phyloP scores from a whole-genome alignment of 2,113 vertebrate species.

The Clarias batrachus region DNA sequence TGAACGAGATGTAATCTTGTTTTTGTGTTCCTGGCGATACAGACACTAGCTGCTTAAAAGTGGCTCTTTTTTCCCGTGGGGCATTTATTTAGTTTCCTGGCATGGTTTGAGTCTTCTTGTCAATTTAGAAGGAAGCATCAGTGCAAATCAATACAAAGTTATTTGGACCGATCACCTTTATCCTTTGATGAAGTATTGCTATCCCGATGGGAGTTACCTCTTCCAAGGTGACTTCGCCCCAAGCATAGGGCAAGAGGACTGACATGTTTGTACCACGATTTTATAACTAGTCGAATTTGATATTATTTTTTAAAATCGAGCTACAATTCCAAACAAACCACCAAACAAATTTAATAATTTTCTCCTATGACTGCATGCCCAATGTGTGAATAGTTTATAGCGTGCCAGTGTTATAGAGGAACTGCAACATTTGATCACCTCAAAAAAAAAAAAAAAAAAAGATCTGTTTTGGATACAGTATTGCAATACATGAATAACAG shows the following conservation, averaged over 20 bases:
- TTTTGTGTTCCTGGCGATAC: neutral
- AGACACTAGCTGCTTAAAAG: neutral
- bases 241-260: neutral
- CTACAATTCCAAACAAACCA: too few species aligned
- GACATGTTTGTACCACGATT: neutral
- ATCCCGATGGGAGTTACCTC: neutral
- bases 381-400: too few species aligned
- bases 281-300: too few species aligned
- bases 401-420: too few species aligned
- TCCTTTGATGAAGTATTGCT: neutral
- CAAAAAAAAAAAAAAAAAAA: too few species aligned
- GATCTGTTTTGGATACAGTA: too few species aligned
- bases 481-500: neutral
- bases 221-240: neutral
- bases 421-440: too few species aligned
- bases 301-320: too few species aligned
- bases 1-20: neutral
- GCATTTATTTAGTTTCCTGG: slow-evolving; percentile 15
- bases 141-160: neutral
- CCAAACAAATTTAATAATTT: too few species aligned
- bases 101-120: slow-evolving; percentile 1
- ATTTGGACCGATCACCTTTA: neutral
- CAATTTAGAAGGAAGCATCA: neutral
- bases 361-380: too few species aligned
- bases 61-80: neutral